phyloP scores from a whole-genome alignment of 2,888 invertebrate genomes.

The Drosophila glabriapex region DNA sequence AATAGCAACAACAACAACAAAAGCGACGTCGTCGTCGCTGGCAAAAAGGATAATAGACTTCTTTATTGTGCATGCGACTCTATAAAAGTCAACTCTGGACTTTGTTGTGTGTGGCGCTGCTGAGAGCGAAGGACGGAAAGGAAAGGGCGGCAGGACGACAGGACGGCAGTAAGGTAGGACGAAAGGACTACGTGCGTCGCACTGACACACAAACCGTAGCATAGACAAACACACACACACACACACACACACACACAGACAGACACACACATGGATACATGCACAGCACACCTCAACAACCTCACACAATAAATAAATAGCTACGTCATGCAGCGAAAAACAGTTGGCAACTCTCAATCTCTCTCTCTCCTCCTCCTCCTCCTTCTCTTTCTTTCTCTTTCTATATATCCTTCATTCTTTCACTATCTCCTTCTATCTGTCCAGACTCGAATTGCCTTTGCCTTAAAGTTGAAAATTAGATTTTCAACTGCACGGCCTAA shows the following conservation, averaged over 20 bases:
- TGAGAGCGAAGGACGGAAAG: slow-evolving; percentile 27
- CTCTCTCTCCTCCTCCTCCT: not conserved
- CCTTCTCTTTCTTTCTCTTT: not conserved
- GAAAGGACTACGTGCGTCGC: slow-evolving; percentile 28
- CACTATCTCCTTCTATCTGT: not conserved
- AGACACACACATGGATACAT: slow-evolving; percentile 29
- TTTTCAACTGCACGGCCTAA: slow-evolving; percentile 51
- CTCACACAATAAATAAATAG: slow-evolving; percentile 77
- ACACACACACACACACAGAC: slow-evolving; percentile 36
- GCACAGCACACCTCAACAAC: slow-evolving; percentile 57
- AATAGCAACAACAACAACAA: slow-evolving; percentile 24
- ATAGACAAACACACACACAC: slow-evolving; percentile 48
- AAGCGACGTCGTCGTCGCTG: slow-evolving; percentile 53
- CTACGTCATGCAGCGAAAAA: slow-evolving; percentile 73
- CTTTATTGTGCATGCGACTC: slow-evolving; percentile 84
- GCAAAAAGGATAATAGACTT: slow-evolving; percentile 84
- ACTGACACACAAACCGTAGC: slow-evolving; percentile 54
- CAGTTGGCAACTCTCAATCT: slow-evolving; percentile 44
- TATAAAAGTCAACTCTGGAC: slow-evolving; percentile 84
- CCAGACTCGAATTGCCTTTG: slow-evolving; percentile 4
- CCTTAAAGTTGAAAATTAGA: slow-evolving; percentile 59
- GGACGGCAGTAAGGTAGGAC: slow-evolving; percentile 1
- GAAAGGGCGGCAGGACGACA: not conserved
- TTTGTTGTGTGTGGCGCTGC: slow-evolving; percentile 72
- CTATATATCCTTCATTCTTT: not conserved